phyloP scores from a whole-genome alignment of 2,888 invertebrate genomes.

The Perdita meconis region DNA sequence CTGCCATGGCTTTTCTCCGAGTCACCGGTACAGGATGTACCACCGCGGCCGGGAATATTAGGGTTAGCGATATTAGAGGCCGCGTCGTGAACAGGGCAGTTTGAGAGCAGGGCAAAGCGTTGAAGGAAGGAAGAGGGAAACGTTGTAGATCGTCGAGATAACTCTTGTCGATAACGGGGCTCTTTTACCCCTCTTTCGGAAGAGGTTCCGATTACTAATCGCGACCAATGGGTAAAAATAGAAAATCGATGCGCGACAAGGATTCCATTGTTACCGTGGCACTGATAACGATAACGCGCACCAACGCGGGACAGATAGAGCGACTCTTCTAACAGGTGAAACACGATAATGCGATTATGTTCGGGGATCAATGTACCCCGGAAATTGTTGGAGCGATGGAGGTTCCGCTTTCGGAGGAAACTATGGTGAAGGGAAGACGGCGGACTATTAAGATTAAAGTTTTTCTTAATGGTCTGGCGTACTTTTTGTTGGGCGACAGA shows the following conservation, averaged over 20 bases:
- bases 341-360: too few species aligned
- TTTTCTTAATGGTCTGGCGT: too few species aligned
- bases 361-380: too few species aligned
- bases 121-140: background rate
- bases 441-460: too few species aligned
- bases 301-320: too few species aligned
- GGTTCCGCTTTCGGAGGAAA: too few species aligned
- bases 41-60: background rate
- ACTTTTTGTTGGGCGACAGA: too few species aligned
- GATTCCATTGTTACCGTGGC: conserved; percentile 11
- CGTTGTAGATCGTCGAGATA: background rate
- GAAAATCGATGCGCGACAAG: conserved; percentile 21
- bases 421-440: too few species aligned
- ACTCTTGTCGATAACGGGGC: conserved; percentile 6
- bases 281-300: too few species aligned
- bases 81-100: background rate
- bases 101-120: background rate
- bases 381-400: too few species aligned
- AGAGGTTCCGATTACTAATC: conserved; percentile 15
- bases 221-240: conserved; percentile 1
- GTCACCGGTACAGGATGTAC: too few species aligned
- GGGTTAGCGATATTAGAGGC: conserved; percentile 7
- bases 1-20: background rate
- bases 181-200: background rate
- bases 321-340: too few species aligned